Evolutionary conservation across 1,140 invertebrate species (phyloP), one percentile per base, ranked within the genome.

Genomic region (Olivierus martensii): DNA sequence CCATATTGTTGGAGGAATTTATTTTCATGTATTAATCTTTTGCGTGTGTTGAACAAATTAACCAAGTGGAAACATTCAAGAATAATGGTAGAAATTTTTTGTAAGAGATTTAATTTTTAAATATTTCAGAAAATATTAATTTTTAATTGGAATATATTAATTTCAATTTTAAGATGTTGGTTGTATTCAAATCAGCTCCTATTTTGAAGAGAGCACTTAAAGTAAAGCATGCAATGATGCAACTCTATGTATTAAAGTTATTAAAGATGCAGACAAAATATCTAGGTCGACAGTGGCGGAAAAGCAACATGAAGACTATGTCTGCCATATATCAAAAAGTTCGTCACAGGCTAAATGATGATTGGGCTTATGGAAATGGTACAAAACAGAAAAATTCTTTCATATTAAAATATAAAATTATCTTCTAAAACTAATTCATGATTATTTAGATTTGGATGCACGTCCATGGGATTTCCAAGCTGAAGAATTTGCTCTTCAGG

Each of bases 251-350:
- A 6, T 75, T 99, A 41, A 99, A 99, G 70, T 72, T 99, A 35
- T 70, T 99, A 0, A 99, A 99, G 75, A 97, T 99, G 91, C 96
- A 99, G 75, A 97, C 93, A 0, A 97, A 96, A 68, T 99, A 98
- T 73, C 78, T 99, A 55, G 96, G 96, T 1, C 73, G 96, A 18
- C 95, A 99, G 64, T 99, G 96, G 96, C 77, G 96, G 5, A 99
- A 98, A 71, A 87, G 87, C 1, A 99, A 99, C 68, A 99, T 99
- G 94, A 98, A 97, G 69, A 96, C 92, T 0, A 94, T 99, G 73
- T 96, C 91, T 68, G 91, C 93, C 36, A 99, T 99, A 66, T 99
- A 99, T 71, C 83, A 91, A 48, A 98, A 97, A 78, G 94, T 80
- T 10, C 61, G 77, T 36, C 75, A 77, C 64, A 79, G 89, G 46